These are phyloP conservation scores for Limosa lapponica DNA, from an alignment of 2,797 vertebrate species.

Conservation along the genomic window DNA sequence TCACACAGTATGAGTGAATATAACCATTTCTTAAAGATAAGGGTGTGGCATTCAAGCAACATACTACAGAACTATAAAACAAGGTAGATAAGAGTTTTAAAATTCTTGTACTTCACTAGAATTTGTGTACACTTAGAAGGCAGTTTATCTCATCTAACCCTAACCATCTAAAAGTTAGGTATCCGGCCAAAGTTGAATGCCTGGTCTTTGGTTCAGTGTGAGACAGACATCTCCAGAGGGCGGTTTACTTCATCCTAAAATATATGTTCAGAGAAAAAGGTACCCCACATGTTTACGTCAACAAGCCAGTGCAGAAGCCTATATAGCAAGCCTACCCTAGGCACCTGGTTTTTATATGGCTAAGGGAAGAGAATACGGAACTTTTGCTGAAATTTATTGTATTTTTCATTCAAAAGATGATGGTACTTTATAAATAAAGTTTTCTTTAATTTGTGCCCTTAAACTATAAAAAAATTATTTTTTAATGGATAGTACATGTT, in stretches of 20 bases:
- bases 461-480: neutral
- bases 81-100: neutral
- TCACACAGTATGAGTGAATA: neutral
- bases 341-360: neutral
- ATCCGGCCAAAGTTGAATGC: neutral
- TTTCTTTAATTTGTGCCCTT: neutral
- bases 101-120: neutral
- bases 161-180: neutral
- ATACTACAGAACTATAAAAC: neutral
- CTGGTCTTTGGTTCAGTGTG: neutral
- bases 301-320: neutral
- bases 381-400: neutral
- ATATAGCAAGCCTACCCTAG: neutral
- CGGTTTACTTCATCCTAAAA: neutral
- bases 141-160: neutral
- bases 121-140: neutral
- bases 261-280: neutral
- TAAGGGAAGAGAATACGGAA: neutral
- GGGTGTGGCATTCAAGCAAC: neutral
- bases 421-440: neutral
- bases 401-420: neutral
- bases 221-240: neutral
- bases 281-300: neutral
- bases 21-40: neutral
- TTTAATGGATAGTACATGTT: neutral